These are phyloP conservation scores for Gymnogyps californianus DNA, from an alignment of 2,113 vertebrate species.

Conservation along the genomic window DNA sequence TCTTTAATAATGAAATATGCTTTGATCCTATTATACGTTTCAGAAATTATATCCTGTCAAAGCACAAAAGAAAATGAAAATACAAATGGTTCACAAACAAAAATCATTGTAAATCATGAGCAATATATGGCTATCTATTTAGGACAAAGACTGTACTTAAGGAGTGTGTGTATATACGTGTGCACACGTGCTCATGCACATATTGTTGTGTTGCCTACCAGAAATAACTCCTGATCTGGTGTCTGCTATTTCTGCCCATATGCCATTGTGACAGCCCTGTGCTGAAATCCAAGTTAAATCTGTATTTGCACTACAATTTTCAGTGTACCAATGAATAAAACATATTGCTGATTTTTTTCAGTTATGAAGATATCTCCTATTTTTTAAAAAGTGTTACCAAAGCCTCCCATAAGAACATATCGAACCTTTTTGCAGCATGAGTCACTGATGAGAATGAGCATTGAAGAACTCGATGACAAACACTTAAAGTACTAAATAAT, in stretches of 20 bases:
- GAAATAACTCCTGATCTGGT: not conserved
- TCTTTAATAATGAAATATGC: constrained; percentile 34
- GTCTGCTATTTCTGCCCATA: not conserved
- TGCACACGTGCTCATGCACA: rapidly evolving
- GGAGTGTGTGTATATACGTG: not conserved
- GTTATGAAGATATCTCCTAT: not conserved
- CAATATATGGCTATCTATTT: not conserved
- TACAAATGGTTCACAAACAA: not conserved
- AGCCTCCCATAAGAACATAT: not conserved
- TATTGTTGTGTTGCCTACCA: not conserved
- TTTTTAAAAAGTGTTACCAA: not conserved
- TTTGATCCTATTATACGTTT: constrained; percentile 3
- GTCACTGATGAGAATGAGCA: not conserved
- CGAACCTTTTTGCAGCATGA: not conserved
- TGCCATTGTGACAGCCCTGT: not conserved
- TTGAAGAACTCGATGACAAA: not conserved
- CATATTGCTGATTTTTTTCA: not conserved
- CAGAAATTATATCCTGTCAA: constrained; percentile 23
- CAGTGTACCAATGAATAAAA: not conserved
- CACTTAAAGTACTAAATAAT: not conserved
- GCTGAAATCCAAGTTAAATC: constrained; percentile 2
- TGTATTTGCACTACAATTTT: not conserved
- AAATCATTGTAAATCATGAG: not conserved
- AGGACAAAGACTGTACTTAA: not conserved
- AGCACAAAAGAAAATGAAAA: constrained; percentile 17